Evolutionary conservation across 1,140 invertebrate species (phyloP), one percentile per base, ranked within the genome.

Genomic region (Microplitis demolitor): DNA sequence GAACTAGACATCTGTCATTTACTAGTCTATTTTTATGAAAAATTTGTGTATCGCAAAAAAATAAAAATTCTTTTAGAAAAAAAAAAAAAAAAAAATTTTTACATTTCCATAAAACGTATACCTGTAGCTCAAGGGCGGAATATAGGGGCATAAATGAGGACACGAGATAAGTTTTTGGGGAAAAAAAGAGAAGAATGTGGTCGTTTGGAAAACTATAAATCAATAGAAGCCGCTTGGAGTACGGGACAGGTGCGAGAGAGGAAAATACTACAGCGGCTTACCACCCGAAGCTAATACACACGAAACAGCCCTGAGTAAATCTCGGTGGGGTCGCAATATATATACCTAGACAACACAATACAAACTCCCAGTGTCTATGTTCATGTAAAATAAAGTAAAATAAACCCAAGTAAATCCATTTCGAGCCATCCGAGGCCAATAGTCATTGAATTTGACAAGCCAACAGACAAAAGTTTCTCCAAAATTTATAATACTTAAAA

Each of bases 131-230:
- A 37, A 35, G 14, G 33, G 34, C 35, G 39, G 13, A 63, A 4
- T 31, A 14, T 35, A 33, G 33, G 14, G 8, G 54, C 5, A 33
- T 24, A 39, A 69, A 58, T 35, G 45, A 71, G 69, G 50, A 64
- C 45, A 61, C 45, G 45, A 64, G 39, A 45, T 45, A 45, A 45
- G 39, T 45, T 45, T 24, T 45, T 45, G 39, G 60, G 5, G 13
- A 60, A 54, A 56, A 37, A 56, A 45, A 60, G 39, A 45, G 39
- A 70, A 35, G 62, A 63, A 72, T 56, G 54, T 34, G 63, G 66
- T 66, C 70, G 63, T 72, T 66, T 58, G 62, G 63, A 72, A 72
- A 72, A 63, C 70, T 66, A 72, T 72, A 72, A 72, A 72, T 72
- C 70, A 66, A 71, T 71, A 72, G 56, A 58, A 72, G 62, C 70